A percentile compares a stretch with the other conserved stretches of the same genome.
phyloP scores from a whole-genome alignment of 2,113 vertebrate genomes.

The Limanda limanda region DNA sequence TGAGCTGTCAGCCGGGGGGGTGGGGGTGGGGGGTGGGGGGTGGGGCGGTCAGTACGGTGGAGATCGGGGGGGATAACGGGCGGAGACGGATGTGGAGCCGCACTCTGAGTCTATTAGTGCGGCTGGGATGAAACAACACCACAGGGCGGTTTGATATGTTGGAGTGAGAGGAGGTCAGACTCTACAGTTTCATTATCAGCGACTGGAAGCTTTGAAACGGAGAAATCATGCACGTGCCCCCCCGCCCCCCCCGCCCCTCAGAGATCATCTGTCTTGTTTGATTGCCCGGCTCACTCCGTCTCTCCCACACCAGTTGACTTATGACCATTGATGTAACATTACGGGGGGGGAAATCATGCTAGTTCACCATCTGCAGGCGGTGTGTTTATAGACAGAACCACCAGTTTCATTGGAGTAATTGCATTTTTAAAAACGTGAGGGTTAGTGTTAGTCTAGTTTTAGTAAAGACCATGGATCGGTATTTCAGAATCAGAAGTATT shows the following conservation, averaged over 20 bases:
- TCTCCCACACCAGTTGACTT: conserved; percentile 45
- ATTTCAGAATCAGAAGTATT: too few relatives aligned
- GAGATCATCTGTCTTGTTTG: conserved; percentile 50
- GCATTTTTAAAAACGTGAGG: too few relatives aligned
- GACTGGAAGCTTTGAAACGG: conserved; percentile 52
- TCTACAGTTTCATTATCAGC: conserved; percentile 47
- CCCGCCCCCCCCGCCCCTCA: conserved; percentile 41
- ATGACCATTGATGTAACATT: conserved; percentile 36
- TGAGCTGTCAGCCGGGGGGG: conserved; percentile 53
- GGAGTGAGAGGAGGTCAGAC: not conserved
- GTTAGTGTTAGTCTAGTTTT: too few relatives aligned
- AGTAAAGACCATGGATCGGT: too few relatives aligned
- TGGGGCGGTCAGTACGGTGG: conserved; percentile 21
- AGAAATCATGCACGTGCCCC: conserved; percentile 45
- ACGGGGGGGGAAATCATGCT: conserved; percentile 7
- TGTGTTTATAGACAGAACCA: conserved; percentile 23
- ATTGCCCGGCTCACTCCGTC: conserved; percentile 47
- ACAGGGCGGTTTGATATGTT: conserved; percentile 12
- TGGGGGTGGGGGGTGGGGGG: too few relatives aligned
- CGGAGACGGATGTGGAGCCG: conserved; percentile 43
- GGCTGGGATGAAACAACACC: conserved; percentile 12
- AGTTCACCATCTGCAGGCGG: conserved; percentile 16
- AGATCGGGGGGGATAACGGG: conserved; percentile 59
- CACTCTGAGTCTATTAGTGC: not conserved
- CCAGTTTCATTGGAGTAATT: conserved; percentile 14